Conservation (phyloP, 2,113 vertebrate genomes). For the Ariopsis seemanni region DNA sequence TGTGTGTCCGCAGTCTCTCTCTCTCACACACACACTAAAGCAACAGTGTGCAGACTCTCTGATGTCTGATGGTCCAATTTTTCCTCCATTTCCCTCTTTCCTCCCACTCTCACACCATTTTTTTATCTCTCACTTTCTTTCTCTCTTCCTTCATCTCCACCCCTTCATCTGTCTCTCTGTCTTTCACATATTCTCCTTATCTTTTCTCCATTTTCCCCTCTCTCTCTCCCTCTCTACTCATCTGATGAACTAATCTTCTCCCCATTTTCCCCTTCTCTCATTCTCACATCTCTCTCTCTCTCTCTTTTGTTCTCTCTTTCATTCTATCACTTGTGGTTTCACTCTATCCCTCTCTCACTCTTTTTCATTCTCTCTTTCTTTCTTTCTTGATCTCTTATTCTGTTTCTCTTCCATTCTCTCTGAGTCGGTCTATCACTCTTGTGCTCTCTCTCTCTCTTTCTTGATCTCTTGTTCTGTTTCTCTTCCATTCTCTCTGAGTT, state of each 20-base stretch:
- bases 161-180: neutral
- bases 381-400: neutral
- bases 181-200: constrained; percentile 10
- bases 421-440: neutral
- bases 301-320: neutral
- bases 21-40: constrained; percentile 6
- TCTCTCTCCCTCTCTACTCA: neutral
- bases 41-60: neutral
- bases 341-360: neutral
- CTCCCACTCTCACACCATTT: constrained; percentile 4
- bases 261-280: neutral
- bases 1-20: neutral
- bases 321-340: neutral
- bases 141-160: neutral
- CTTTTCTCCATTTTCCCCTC: neutral
- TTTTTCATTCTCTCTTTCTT: neutral
- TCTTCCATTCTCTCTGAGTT: neutral
- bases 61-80: constrained; percentile 13
- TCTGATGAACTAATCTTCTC: neutral
- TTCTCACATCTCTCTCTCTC: neutral
- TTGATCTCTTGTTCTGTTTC: neutral
- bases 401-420: neutral
- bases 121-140: neutral
- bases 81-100: constrained; percentile 16
- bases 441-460: neutral